A percentile compares a stretch with the other conserved stretches of the same genome.
phyloP scores from a whole-genome alignment of 2,113 vertebrate genomes.

The Hypanus sabinus region DNA sequence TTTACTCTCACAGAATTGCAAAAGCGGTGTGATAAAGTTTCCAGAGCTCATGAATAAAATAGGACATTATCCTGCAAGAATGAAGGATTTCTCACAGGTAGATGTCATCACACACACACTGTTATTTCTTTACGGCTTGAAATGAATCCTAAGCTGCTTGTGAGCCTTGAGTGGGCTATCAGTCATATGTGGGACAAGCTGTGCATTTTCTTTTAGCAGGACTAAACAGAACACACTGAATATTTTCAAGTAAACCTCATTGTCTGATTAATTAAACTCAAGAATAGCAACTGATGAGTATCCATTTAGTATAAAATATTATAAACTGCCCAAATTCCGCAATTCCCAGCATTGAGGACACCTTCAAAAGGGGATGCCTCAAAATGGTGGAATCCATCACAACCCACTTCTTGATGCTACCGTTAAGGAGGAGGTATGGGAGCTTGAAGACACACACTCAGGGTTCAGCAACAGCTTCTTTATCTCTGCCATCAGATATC shows the following conservation, averaged over 20 bases:
- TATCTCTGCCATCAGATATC: no score
- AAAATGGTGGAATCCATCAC: no score
- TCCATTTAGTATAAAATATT: background rate
- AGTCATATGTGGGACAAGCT: background rate
- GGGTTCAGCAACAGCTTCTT: no score
- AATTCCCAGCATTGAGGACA: background rate
- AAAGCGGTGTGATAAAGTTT: background rate
- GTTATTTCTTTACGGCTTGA: background rate
- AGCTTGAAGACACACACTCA: no score
- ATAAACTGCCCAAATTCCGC: background rate
- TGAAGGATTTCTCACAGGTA: background rate
- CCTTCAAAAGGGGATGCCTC: no score
- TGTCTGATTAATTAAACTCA: background rate
- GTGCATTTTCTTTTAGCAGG: background rate
- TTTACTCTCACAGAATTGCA: constrained; percentile 17
- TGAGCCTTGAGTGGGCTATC: background rate
- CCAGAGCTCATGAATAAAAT: constrained; percentile 1
- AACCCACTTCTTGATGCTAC: no score
- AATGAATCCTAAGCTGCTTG: background rate
- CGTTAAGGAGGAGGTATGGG: no score
- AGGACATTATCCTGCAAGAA: constrained; percentile 13
- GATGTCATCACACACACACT: background rate
- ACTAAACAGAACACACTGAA: background rate
- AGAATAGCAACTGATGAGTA: background rate
- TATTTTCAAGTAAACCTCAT: background rate